Evolutionary conservation across 2,888 invertebrate species (phyloP), one percentile per base, ranked within the genome.

Genomic region (Heterodera filipjevi): DNA sequence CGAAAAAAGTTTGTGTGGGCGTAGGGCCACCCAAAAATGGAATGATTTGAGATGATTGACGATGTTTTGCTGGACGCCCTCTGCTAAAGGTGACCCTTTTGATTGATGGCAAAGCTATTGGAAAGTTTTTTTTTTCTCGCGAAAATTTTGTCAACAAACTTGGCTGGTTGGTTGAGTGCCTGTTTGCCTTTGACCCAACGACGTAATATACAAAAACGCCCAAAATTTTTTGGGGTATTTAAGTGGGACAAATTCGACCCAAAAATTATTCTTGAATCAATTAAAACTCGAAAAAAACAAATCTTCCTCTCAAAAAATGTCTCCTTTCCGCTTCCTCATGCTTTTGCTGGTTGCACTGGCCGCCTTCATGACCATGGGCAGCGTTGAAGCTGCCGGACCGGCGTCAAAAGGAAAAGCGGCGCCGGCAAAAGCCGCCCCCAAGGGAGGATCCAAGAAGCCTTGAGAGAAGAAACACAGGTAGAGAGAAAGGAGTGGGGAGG

Each of bases 261-360:
- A 49, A 49, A 49, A 49, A 49, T 49, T 16, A 49, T 49, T 49
- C 49, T n/a, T 10, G 2, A 59, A 59, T 27, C 8, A 8, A 27
- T 59, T 27, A 59, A 59, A 53, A 53, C 5, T 6, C 22, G 19
- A 53, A 53, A 53, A 53, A 53, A 39, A 39, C 39, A 39, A 39
- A 39, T 39, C 39, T n/a, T n/a, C 39, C 39, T 39, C 39, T 10
- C 6, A 39, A 49, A 49, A 27, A 59, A 59, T 59, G 59, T 27
- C n/a, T n/a, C 59, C 27, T 59, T 59, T 59, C 59, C 59, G 59
- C 10, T 59, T 59, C 59, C 59, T 59, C 10, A 59, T 59, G 59
- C 6, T 59, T 6, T 59, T 59, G 59, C n/a, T 59, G n/a, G 27
- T 59, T 10, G 59, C 59, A 6, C 59, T 59, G 19, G 27, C 12